Percentiles rank a stretch among this genome's conserved stretches.
phyloP scores from a whole-genome alignment of 2,888 invertebrate genomes.

The Tetragonisca angustula region DNA sequence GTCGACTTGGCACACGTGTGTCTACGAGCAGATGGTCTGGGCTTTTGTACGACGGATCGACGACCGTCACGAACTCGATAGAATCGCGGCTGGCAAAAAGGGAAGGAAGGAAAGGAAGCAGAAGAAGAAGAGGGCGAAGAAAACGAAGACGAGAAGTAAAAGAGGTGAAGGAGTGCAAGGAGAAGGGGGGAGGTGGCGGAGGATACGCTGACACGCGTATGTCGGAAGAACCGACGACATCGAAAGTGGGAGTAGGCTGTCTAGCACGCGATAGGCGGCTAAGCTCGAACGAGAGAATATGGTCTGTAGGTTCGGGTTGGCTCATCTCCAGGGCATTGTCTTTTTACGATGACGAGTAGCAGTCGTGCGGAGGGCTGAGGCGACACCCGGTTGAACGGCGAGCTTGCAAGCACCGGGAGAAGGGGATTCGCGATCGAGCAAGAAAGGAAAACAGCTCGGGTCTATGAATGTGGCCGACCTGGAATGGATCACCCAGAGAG shows the following conservation, averaged over 20 bases:
- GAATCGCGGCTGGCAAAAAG: slow-evolving; percentile 32
- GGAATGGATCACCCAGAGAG: slow-evolving; percentile 37
- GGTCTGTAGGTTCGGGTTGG: slow-evolving; percentile 56
- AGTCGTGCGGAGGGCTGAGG: slow-evolving; percentile 28
- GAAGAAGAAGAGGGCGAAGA: neutral
- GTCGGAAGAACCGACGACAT: slow-evolving; percentile 16
- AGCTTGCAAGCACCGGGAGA: slow-evolving; percentile 25
- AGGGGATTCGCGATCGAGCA: slow-evolving; percentile 26
- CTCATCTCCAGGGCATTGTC: slow-evolving; percentile 72
- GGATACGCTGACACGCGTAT: slow-evolving; percentile 35
- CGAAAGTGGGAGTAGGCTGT: slow-evolving; percentile 15
- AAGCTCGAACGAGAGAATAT: slow-evolving; percentile 25
- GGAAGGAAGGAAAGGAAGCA: neutral
- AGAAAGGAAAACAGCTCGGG: slow-evolving; percentile 35
- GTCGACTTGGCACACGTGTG: slow-evolving; percentile 61
- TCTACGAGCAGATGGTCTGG: slow-evolving; percentile 47
- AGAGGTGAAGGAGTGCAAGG: neutral
- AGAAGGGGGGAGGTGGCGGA: neutral
- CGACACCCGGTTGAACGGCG: slow-evolving; percentile 24
- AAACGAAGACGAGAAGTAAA: neutral
- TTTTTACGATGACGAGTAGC: slow-evolving; percentile 62
- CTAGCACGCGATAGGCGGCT: slow-evolving; percentile 40
- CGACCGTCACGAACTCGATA: slow-evolving; percentile 56
- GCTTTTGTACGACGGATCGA: slow-evolving; percentile 52
- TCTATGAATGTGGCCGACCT: slow-evolving; percentile 48